A percentile compares a stretch with the other conserved stretches of the same genome.
Evolutionary conservation across 1,140 invertebrate species (phyloP).

Genomic region (Zaprionus vittiger): DNA sequence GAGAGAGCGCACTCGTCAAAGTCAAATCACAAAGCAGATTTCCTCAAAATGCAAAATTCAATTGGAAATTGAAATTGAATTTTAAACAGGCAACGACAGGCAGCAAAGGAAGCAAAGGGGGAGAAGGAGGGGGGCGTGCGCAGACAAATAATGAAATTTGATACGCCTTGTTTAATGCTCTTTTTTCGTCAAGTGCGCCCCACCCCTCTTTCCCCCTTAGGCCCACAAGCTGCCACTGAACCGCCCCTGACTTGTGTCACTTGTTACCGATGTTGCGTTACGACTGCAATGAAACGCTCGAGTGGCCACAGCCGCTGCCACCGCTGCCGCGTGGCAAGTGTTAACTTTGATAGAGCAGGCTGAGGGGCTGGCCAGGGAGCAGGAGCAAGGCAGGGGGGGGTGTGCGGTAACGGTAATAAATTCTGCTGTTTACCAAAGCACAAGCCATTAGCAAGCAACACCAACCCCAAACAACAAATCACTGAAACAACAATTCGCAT

Average conservation of each 20-base stretch:
- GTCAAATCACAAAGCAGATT: slow-evolving; percentile 72
- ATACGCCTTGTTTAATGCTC: slow-evolving; percentile 84
- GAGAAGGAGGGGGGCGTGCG: background rate
- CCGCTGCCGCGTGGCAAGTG: slow-evolving; percentile 71
- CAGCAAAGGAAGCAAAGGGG: background rate
- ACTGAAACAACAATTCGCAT: slow-evolving; percentile 79
- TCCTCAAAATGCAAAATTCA: slow-evolving; percentile 71
- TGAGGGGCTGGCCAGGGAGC: background rate
- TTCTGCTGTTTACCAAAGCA: slow-evolving; percentile 81
- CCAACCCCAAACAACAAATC: slow-evolving; percentile 79
- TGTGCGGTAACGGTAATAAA: slow-evolving; percentile 63
- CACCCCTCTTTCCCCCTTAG: background rate
- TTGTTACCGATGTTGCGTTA: slow-evolving; percentile 29
- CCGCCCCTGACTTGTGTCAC: background rate
- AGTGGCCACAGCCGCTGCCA: slow-evolving; percentile 71
- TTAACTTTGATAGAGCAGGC: slow-evolving; percentile 60
- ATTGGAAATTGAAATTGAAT: slow-evolving; percentile 81
- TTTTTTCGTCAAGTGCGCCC: slow-evolving; percentile 60
- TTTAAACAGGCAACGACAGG: slow-evolving; percentile 23
- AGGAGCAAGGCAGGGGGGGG: background rate
- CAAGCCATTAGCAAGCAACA: slow-evolving; percentile 83
- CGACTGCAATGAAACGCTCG: slow-evolving; percentile 77
- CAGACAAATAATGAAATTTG: slow-evolving; percentile 84
- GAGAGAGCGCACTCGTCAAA: slow-evolving; percentile 34
- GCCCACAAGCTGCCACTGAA: background rate